A percentile compares a stretch with the other conserved stretches of the same genome.
Conservation (phyloP, 2,888 invertebrate species). For the Cantharis lateralis region DNA sequence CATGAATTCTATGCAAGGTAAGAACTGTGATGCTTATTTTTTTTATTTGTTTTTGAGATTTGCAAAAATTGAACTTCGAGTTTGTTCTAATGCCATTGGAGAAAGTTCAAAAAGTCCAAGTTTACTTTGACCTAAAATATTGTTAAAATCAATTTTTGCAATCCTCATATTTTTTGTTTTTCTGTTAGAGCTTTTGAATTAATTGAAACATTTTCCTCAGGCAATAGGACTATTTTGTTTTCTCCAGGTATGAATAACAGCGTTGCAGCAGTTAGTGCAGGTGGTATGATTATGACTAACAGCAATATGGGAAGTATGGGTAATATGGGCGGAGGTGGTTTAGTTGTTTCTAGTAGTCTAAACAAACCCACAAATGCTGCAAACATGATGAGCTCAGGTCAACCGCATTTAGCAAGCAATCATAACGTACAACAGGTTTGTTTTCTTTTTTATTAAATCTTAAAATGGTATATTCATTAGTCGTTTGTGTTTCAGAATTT, state of each 20-base stretch:
- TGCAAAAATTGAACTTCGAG: neutral
- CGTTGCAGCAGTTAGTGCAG: slow-evolving; percentile 58
- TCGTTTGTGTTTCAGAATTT: slow-evolving; percentile 58
- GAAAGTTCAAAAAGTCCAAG: too few relatives aligned
- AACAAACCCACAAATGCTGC: slow-evolving; percentile 70
- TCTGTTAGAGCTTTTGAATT: neutral
- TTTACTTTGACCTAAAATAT: too few relatives aligned
- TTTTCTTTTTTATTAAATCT: neutral
- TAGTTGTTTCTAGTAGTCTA: slow-evolving; percentile 74
- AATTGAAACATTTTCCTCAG: neutral
- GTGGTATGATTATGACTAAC: slow-evolving; percentile 80
- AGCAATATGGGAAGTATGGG: slow-evolving; percentile 71
- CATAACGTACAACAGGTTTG: slow-evolving; percentile 57
- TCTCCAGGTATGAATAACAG: slow-evolving; percentile 70
- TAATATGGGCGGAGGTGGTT: slow-evolving; percentile 73
- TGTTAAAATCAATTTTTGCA: neutral
- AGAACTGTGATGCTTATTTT: slow-evolving; percentile 2
- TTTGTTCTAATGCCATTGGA: neutral
- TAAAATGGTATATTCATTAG: neutral
- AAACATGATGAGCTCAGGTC: slow-evolving; percentile 66
- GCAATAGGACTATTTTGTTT: slow-evolving; percentile 20
- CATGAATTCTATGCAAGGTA: slow-evolving; percentile 75
- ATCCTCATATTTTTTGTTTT: neutral
- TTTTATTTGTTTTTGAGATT: neutral
- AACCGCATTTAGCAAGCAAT: slow-evolving; percentile 49